Evolutionary conservation across 2,113 vertebrate genomes (phyloP).

Genomic region (Brachypodius melanocephalos): DNA sequence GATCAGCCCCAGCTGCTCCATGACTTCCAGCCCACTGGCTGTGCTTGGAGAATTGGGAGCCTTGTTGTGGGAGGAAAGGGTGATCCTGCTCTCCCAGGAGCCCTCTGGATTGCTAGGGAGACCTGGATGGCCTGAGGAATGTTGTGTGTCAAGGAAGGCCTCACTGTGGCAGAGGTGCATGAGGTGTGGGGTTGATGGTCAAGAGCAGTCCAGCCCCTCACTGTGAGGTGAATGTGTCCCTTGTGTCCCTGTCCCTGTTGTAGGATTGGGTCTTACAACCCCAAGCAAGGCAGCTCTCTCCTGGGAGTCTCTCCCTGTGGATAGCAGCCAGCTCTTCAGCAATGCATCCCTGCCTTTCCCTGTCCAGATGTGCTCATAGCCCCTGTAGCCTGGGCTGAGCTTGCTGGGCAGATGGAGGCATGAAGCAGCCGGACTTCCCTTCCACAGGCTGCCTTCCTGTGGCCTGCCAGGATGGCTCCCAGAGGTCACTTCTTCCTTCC

Average conservation of each 20-base stretch:
- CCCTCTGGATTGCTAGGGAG: not conserved
- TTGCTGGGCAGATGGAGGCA: not conserved
- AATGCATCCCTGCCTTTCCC: not conserved
- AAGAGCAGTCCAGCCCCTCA: not conserved
- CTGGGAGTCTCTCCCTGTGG: not conserved
- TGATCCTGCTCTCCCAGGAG: not conserved
- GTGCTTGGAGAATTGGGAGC: not conserved
- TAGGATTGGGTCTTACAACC: not conserved
- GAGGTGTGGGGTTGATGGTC: not conserved
- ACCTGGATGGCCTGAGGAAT: not conserved
- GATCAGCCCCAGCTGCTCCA: not conserved
- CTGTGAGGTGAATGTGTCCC: not conserved
- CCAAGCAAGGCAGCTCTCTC: not conserved
- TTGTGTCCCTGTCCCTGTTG: not conserved
- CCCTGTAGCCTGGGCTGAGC: fast-evolving
- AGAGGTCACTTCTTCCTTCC: conserved; percentile 29
- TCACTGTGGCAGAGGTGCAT: not conserved
- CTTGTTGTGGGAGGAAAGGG: not conserved
- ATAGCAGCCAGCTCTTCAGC: not conserved
- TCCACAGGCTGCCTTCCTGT: not conserved
- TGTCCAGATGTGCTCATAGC: not conserved
- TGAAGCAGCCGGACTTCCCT: not conserved
- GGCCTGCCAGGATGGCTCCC: not conserved
- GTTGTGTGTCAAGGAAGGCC: not conserved
- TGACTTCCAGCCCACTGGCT: not conserved